phyloP scores from a whole-genome alignment of 1,140 invertebrate species.

The Mya arenaria region DNA sequence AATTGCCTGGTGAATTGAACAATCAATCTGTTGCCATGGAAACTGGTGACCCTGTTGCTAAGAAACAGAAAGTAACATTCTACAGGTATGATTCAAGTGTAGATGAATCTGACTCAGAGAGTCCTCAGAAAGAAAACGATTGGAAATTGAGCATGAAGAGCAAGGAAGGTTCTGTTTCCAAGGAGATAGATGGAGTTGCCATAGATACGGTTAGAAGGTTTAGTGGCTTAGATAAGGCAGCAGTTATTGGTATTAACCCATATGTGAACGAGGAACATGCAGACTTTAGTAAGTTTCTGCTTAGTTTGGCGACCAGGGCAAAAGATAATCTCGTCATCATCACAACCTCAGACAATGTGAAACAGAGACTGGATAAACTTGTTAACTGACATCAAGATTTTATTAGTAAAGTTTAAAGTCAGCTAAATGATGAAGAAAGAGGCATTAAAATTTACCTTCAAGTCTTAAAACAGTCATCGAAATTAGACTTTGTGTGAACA shows the following conservation, averaged over 20 bases:
- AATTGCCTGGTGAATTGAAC: background rate
- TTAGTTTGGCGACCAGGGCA: constrained; percentile 71
- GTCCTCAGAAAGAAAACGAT: no score
- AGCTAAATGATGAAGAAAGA: no score
- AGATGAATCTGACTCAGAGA: background rate
- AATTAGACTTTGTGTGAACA: no score
- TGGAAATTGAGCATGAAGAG: background rate
- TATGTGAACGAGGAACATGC: constrained; percentile 70
- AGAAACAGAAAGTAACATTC: constrained; percentile 18
- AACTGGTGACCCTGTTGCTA: background rate
- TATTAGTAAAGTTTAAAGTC: background rate
- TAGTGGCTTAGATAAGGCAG: constrained; percentile 70
- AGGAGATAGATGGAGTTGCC: constrained; percentile 36
- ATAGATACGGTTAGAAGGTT: constrained; percentile 72
- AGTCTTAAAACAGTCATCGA: no score
- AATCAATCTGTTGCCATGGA: constrained; percentile 19
- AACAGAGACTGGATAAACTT: constrained; percentile 48
- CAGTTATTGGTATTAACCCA: constrained; percentile 73
- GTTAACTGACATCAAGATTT: background rate
- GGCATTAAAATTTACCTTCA: no score
- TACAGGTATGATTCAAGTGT: constrained; percentile 23
- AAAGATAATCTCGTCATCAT: constrained; percentile 73
- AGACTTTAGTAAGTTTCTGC: constrained; percentile 71
- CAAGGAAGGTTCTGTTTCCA: constrained; percentile 4
- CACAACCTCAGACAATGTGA: constrained; percentile 69